Percentiles rank a stretch among this genome's conserved stretches.
These are phyloP conservation scores for Speoplatyrhinus poulsoni DNA, from an alignment of 2,113 vertebrate genomes.

Conservation along the genomic window DNA sequence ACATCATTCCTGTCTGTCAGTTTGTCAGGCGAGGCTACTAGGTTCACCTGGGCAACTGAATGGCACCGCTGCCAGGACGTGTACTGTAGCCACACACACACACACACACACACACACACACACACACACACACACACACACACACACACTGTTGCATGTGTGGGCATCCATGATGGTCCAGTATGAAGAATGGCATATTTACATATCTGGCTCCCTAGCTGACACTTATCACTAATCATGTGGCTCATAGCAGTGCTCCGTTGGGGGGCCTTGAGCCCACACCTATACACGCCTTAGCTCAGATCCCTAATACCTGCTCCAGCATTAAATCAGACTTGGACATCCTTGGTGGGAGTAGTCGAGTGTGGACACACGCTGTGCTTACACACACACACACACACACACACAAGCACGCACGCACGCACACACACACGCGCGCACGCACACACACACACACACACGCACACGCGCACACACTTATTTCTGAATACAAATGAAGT, in stretches of 20 bases:
- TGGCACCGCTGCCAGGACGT: background rate
- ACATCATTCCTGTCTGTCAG: slow-evolving; percentile 40
- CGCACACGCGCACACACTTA: slow-evolving; percentile 28
- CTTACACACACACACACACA: slow-evolving; percentile 29
- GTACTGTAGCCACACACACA: background rate
- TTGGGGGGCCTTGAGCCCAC: background rate
- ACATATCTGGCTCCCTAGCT: slow-evolving; percentile 47
- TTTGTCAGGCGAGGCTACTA: slow-evolving; percentile 20
- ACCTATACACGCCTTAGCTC: slow-evolving; percentile 5
- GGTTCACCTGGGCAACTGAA: slow-evolving; percentile 28
- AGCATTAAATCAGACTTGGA: slow-evolving; percentile 33
- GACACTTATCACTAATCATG: slow-evolving; percentile 44
- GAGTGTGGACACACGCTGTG: slow-evolving; percentile 21
- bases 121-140: background rate
- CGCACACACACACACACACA: slow-evolving; percentile 9
- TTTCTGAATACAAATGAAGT: slow-evolving; percentile 54
- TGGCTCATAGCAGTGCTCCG: slow-evolving; percentile 24
- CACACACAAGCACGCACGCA: slow-evolving; percentile 22
- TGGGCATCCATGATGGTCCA: slow-evolving; percentile 15
- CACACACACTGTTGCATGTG: slow-evolving; percentile 5
- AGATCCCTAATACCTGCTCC: slow-evolving; percentile 32
- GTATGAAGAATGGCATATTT: slow-evolving; percentile 39
- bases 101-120: background rate
- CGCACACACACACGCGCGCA: slow-evolving; percentile 33
- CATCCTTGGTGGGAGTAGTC: slow-evolving; percentile 32